Evolutionary conservation across 2,797 vertebrate species (phyloP).

Genomic region (Chloroceryle inda): DNA sequence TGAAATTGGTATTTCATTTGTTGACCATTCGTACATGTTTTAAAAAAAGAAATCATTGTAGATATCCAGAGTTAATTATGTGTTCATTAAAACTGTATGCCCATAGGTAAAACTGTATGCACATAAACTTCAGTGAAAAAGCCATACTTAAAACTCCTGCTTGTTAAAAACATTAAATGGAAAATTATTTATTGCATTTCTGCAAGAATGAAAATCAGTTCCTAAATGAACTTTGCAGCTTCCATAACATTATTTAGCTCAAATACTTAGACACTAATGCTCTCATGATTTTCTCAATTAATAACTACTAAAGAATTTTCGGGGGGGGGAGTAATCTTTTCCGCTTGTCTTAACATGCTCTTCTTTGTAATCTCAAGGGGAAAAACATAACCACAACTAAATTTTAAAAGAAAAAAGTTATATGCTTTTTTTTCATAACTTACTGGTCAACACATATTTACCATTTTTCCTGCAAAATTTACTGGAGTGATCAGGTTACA

Average conservation of each 20-base stretch:
- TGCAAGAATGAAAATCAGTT: neutral
- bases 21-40: constrained; percentile 4
- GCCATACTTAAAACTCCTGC: neutral
- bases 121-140: neutral
- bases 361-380: neutral
- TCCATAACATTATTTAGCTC: neutral
- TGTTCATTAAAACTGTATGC: constrained; percentile 35
- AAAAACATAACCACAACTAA: neutral
- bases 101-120: neutral
- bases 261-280: neutral
- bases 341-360: neutral
- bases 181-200: neutral
- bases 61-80: neutral
- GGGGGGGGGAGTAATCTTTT: neutral
- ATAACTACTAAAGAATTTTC: neutral
- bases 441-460: neutral
- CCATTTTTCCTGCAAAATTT: neutral
- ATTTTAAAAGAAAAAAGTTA: neutral
- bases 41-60: neutral
- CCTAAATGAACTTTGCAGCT: neutral
- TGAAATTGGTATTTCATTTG: constrained; percentile 46
- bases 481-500: neutral
- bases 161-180: neutral
- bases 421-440: neutral
- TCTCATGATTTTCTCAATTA: neutral